Evolutionary conservation across 2,797 vertebrate species (phyloP), one percentile per base, ranked within the genome.

Genomic region (Cossypha caffra): DNA sequence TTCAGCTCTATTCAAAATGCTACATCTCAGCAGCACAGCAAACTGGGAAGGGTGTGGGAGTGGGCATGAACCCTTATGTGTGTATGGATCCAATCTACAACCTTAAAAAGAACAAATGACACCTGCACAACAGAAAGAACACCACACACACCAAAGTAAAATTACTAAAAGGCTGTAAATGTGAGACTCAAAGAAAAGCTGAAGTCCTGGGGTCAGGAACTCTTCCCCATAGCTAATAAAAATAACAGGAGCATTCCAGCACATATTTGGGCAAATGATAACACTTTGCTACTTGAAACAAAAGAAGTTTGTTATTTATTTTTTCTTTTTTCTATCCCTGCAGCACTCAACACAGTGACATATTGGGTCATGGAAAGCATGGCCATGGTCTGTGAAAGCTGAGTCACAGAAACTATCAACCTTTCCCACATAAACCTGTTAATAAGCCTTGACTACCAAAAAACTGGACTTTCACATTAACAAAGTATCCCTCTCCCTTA

Each of bases 1-100:
- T 73, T 95, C 78, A 91, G 48, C 14, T 95, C 80, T 79, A 75
- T 81, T 91, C 63, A 95, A 94, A 95, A 92, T 35, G 74, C 69
- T 82, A 84, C 63, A 91, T 43, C 67, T 93, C 86, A 94, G 79
- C 62, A 96, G 68, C 69, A 88, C 54, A 14, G 64, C 76, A 68
- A 88, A 72, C 47, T 62, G 26, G 42, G 35, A 85, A 77, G 68
- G 47, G 47, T 89, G 61, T 96, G 73, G 75, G 88, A 96, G 89
- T 66, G 81, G 83, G 47, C 67, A 95, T 51, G 83, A 95, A 93
- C 83, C 58, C 85, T 80, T 86, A 26, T 6, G 38, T 31, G 29
- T 50, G 80, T 37, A 86, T n/a, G n/a, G 94, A 96, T 93, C 86
- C 47, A 72, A 79, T 75, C 66, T 37, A 66, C 55, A 72, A 72